Conservation (phyloP, 1,140 invertebrate genomes). For the Contarinia nasturtii region DNA sequence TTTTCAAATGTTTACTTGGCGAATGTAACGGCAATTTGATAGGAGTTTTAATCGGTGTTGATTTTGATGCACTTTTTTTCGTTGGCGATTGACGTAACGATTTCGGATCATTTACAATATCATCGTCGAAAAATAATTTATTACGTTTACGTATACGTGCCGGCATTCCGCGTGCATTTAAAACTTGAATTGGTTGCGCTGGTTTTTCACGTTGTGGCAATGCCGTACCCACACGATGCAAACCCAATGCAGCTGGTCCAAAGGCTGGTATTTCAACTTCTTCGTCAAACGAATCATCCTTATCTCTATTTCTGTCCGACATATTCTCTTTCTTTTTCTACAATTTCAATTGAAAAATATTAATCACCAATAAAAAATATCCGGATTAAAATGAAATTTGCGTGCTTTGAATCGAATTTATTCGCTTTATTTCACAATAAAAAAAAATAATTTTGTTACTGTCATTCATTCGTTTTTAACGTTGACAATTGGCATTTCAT, state of each 20-base stretch:
- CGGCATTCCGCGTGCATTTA: slow-evolving; percentile 74
- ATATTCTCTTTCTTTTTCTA: no score
- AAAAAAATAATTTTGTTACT: no score
- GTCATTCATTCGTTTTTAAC: no score
- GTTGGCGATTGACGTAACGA: slow-evolving; percentile 44
- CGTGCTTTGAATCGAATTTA: no score
- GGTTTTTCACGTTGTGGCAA: slow-evolving; percentile 46
- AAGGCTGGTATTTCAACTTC: slow-evolving; percentile 44
- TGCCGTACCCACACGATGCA: slow-evolving; percentile 56
- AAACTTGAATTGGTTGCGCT: slow-evolving; percentile 46
- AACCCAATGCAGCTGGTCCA: slow-evolving; percentile 51
- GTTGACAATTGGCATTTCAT: no score
- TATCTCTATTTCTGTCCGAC: slow-evolving; percentile 17
- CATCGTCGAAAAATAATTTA: slow-evolving; percentile 77
- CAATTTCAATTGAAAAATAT: no score
- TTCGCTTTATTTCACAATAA: no score
- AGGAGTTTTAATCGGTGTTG: slow-evolving; percentile 24
- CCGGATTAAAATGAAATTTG: no score
- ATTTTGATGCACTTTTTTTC: slow-evolving; percentile 30
- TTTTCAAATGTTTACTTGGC: slow-evolving; percentile 28
- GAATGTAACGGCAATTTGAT: background rate
- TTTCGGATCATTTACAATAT: slow-evolving; percentile 61
- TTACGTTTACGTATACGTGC: slow-evolving; percentile 80
- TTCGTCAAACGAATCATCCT: slow-evolving; percentile 23
- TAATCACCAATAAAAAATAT: no score